Evolutionary conservation across 2,888 invertebrate genomes (phyloP).

Genomic region (Xanthorhoe designata): DNA sequence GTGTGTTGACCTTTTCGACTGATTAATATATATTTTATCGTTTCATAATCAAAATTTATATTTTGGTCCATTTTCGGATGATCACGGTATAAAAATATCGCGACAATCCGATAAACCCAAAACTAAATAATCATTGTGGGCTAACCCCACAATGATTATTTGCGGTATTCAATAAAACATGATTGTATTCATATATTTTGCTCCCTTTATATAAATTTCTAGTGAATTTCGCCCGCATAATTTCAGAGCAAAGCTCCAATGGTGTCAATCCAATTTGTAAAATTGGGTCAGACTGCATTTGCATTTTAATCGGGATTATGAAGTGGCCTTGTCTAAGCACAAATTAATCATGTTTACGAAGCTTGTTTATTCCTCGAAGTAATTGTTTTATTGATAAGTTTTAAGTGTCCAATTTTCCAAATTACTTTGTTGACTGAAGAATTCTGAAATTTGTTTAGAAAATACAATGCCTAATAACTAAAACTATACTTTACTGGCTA

Average conservation of each 20-base stretch:
- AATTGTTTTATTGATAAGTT: slow-evolving; percentile 2
- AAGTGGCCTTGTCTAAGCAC: slow-evolving; percentile 9
- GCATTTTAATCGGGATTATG: slow-evolving; percentile 18
- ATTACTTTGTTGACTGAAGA: background rate
- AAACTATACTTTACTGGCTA: too few relatives aligned
- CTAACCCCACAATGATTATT: too few relatives aligned
- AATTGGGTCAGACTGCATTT: slow-evolving; percentile 19
- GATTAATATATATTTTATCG: slow-evolving; percentile 16
- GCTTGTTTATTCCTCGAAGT: slow-evolving; percentile 8
- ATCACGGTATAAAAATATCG: background rate
- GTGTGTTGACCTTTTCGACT: slow-evolving; percentile 32
- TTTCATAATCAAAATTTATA: slow-evolving; percentile 7
- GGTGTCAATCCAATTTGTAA: slow-evolving; percentile 7
- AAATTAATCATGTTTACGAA: slow-evolving; percentile 13
- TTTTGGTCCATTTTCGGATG: background rate
- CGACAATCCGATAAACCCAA: too few relatives aligned
- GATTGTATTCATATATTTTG: background rate
- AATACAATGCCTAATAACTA: background rate
- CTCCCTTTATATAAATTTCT: background rate
- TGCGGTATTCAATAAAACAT: background rate
- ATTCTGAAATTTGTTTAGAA: background rate
- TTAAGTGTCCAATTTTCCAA: background rate
- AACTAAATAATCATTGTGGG: too few relatives aligned
- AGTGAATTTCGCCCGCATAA: background rate
- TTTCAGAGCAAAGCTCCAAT: background rate